A percentile compares a stretch with the other conserved stretches of the same genome.
phyloP scores from a whole-genome alignment of 2,888 invertebrate species.

The Saturnia pavonia region DNA sequence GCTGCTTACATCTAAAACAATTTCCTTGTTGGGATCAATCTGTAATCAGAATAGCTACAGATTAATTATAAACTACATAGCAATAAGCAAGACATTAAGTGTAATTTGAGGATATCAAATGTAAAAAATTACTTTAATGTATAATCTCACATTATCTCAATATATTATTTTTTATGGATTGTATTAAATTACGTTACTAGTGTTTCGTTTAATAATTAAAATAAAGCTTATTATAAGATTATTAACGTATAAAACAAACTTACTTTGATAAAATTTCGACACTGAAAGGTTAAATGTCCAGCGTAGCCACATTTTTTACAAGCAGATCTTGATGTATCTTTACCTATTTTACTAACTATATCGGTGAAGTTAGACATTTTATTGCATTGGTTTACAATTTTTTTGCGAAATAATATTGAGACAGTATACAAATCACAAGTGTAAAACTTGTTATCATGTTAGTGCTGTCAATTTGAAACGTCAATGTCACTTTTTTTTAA shows the following conservation, averaged over 20 bases:
- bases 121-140: background rate
- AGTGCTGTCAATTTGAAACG: constrained; percentile 2
- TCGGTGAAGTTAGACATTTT: constrained; percentile 67
- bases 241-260: constrained; percentile 33
- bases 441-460: background rate
- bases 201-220: background rate
- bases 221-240: background rate
- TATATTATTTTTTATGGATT: background rate
- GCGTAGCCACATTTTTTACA: constrained; percentile 98
- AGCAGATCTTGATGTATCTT: constrained; percentile 90
- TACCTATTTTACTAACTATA: constrained; percentile 80
- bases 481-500: background rate
- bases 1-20: constrained; percentile 95
- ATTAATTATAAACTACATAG: constrained; percentile 12
- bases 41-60: constrained; percentile 37
- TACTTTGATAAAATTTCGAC: constrained; percentile 95
- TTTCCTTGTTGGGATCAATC: constrained; percentile 96
- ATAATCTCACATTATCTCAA: background rate
- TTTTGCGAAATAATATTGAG: background rate
- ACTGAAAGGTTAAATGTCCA: constrained; percentile 97
- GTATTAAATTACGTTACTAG: background rate
- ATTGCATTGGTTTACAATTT: background rate
- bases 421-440: background rate
- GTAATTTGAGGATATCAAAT: too few species aligned
- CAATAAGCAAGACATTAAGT: background rate